These are phyloP conservation scores for Alauda arvensis DNA, from an alignment of 2,797 vertebrate genomes.

Conservation along the genomic window DNA sequence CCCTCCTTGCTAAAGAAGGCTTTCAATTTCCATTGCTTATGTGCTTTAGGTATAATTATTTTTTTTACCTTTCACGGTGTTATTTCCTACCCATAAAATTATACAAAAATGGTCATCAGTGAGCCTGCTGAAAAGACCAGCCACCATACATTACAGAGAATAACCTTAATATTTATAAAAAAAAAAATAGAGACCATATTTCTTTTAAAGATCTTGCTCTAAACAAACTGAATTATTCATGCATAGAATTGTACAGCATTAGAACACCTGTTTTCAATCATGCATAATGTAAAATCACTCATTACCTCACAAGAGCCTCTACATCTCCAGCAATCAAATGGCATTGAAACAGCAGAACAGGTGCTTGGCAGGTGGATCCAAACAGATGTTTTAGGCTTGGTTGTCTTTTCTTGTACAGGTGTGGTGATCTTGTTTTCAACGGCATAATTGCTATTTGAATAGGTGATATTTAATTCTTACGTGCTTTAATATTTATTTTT, in stretches of 20 bases:
- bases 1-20: constrained; percentile 65
- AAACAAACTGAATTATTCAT: constrained; percentile 96
- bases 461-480: constrained; percentile 80
- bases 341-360: constrained; percentile 94
- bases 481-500: constrained; percentile 80
- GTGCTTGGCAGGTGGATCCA: constrained; percentile 98
- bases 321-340: constrained; percentile 97
- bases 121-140: constrained; percentile 66
- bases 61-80: constrained; percentile 67
- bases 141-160: constrained; percentile 59
- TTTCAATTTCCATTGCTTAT: constrained; percentile 68
- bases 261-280: constrained; percentile 98
- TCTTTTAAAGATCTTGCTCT: constrained; percentile 82
- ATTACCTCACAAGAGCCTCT: constrained; percentile 97
- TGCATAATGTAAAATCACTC: constrained; percentile 91
- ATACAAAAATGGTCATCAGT: constrained; percentile 68
- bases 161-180: constrained; percentile 72
- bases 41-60: constrained; percentile 69
- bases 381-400: constrained; percentile 89
- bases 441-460: constrained; percentile 81
- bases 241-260: constrained; percentile 90
- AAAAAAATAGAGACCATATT: constrained; percentile 72
- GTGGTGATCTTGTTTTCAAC: constrained; percentile 80
- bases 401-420: constrained; percentile 84
- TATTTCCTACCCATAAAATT: constrained; percentile 69